Evolutionary conservation across 2,888 invertebrate species (phyloP).

Genomic region (Campaea margaritaria): DNA sequence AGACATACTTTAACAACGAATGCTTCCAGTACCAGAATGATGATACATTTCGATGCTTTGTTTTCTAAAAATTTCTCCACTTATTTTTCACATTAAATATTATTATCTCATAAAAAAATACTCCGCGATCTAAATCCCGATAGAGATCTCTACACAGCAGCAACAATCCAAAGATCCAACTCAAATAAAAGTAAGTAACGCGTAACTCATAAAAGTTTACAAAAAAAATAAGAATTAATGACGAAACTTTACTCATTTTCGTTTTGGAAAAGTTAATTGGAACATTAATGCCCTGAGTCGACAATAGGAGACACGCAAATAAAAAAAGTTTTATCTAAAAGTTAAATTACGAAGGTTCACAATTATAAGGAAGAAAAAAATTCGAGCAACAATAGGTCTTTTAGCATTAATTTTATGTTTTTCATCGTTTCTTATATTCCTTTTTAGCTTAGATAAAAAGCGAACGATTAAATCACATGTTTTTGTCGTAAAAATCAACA

Average conservation of each 20-base stretch:
- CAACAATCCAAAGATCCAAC: slow-evolving; percentile 25
- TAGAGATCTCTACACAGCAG: slow-evolving; percentile 6
- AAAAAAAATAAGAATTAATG: slow-evolving; percentile 43
- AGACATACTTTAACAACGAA: too few relatives aligned
- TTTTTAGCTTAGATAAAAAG: too few relatives aligned
- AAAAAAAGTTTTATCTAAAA: slow-evolving; percentile 41
- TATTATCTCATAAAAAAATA: not conserved
- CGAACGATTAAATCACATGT: too few relatives aligned
- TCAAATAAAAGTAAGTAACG: slow-evolving; percentile 25
- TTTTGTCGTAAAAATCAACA: too few relatives aligned
- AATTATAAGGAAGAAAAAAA: slow-evolving; percentile 19
- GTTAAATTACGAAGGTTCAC: slow-evolving; percentile 38
- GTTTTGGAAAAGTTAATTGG: slow-evolving; percentile 42
- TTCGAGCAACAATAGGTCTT: slow-evolving; percentile 27
- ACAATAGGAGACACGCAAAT: slow-evolving; percentile 39
- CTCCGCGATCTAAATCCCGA: not conserved
- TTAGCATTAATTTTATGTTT: slow-evolving; percentile 13
- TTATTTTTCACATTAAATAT: not conserved
- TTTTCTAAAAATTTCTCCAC: too few relatives aligned
- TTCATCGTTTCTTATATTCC: not conserved
- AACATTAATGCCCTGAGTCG: slow-evolving; percentile 29
- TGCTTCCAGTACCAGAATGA: too few relatives aligned
- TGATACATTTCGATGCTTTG: too few relatives aligned
- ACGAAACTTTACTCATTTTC: slow-evolving; percentile 45
- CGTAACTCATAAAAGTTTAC: slow-evolving; percentile 39